phyloP scores from a whole-genome alignment of 2,888 invertebrate species.

The Camponotus fellah region DNA sequence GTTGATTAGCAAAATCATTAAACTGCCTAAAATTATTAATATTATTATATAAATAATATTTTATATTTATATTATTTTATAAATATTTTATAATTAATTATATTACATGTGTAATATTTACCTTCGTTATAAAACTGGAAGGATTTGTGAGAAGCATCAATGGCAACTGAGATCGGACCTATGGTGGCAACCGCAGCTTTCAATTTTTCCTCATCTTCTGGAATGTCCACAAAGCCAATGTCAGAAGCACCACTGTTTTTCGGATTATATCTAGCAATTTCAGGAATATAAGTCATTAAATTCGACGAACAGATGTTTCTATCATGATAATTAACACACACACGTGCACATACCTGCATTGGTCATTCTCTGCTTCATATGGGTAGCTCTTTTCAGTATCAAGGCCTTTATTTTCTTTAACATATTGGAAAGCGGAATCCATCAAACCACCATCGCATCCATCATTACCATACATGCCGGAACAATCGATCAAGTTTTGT shows the following conservation, averaged over 20 bases:
- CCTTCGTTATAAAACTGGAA: conserved; percentile 95
- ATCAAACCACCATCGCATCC: conserved; percentile 95
- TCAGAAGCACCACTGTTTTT: conserved; percentile 92
- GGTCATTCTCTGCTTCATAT: conserved; percentile 92
- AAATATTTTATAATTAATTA: neutral
- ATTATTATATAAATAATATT: neutral
- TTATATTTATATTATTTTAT: too few relatives aligned
- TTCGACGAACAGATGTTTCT: neutral
- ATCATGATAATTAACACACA: neutral
- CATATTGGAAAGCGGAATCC: conserved; percentile 95
- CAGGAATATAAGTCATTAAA: conserved; percentile 21
- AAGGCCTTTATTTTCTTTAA: conserved; percentile 94
- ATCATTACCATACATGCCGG: conserved; percentile 93
- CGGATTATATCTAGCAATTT: conserved; percentile 88
- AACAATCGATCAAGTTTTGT: conserved; percentile 97
- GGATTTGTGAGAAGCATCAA: conserved; percentile 94
- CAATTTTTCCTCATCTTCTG: conserved; percentile 90
- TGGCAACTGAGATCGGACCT: conserved; percentile 95
- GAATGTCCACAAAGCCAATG: conserved; percentile 92
- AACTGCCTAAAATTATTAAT: neutral
- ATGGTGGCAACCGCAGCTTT: conserved; percentile 93
- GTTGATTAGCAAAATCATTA: too few relatives aligned
- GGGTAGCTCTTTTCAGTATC: conserved; percentile 96
- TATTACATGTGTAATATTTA: conserved; percentile 52
- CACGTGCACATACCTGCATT: conserved; percentile 89